Evolutionary conservation across 2,888 invertebrate species (phyloP), one percentile per base, ranked within the genome.

Genomic region (Harmothoe impar): DNA sequence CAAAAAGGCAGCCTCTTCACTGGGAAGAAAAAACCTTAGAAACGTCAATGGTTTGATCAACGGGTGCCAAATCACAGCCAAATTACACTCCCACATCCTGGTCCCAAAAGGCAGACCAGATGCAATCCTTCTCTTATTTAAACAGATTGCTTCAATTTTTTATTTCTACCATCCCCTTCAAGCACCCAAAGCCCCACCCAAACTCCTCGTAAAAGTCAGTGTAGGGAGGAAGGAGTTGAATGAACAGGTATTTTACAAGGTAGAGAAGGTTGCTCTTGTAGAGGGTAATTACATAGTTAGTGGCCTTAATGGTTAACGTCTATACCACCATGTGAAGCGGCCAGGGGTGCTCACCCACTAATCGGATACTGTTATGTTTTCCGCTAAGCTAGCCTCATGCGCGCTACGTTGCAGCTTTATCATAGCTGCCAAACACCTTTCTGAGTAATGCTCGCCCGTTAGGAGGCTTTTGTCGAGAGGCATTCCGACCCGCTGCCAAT

Each of bases 281-380:
- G 33, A 43, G 23, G 81, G 35, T 81, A 81, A 81, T 81, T 81
- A 35, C 81, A 81, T 35, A 81, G 35, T 81, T 81, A 81, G 81
- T 12, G 81, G 81, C 35, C 81, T 25, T 43, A 43, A 7, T 43
- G 29, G 3, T 25, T 7, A 29, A 7, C 29, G 7, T 20, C 62
- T 15, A 17, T 81, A 35, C 81, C 15, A 35, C 81, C 43, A 43
- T 77, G 31, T 31, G 25, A 17, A 5, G 29, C 77, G 62, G 62
- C 72, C 43, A 43, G 29, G 3, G 29, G 29, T 29, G 72, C 72
- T 25, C 31, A 62, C 81, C 23, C 33, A 81, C 33, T 81, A 81
- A 81, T 81, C 81, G 81, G 35, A 33, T 81, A 43, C 43, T 17
- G 35, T 81, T 43, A 81, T 33, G 43, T 81, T 81, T 81, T 81